Evolutionary conservation across 2,113 vertebrate species (phyloP), one percentile per base, ranked within the genome.

Genomic region (Polypterus bichir): DNA sequence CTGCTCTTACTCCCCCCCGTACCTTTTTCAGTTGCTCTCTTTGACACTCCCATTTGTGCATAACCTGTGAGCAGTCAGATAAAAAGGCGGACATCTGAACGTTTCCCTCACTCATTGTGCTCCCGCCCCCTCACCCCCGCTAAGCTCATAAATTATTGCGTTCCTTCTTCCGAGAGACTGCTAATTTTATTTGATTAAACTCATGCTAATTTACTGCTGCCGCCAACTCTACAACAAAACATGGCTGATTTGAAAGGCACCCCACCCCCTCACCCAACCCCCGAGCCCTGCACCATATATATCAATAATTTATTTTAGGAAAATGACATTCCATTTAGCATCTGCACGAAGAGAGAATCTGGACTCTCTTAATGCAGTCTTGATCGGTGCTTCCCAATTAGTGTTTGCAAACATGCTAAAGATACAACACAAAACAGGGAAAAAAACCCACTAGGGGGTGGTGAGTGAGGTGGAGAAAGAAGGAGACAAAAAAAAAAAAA

Each of bases 371-470:
- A 77, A 77, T 69, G 73, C 71, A 69, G 74, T 70, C 71, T 70
- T 10, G 9, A 70, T 66, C 73, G 47, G 59, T 46, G 48, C 71
- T 73, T 75, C 80, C 66, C 73, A 70, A 74, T 73, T 11, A 77
- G 76, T 69, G 70, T 76, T 74, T 77, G 78, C 77, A 79, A 78
- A 80, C 75, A 78, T 79, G 80, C 74, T 80, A 81, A 85, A 82
- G 75, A 84, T 79, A 77, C 80, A 83, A 68, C 69, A 77, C 75
- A 71, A 27, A 27, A 27, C 27, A 27, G 27, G 27, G 27, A 27
- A 27, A 27, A 27, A 27, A 66, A 59, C 66, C 60, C n/a, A 47
- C 57, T 47, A 66, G 64, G 69, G 3, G 46, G 61, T 69, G 56
- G 45, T 61, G 62, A 68, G 69, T 61, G 71, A 69, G 62, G 59